Evolutionary conservation across 2,797 vertebrate species (phyloP), one percentile per base, ranked within the genome.

Genomic region (Hafferia zeledoni): DNA sequence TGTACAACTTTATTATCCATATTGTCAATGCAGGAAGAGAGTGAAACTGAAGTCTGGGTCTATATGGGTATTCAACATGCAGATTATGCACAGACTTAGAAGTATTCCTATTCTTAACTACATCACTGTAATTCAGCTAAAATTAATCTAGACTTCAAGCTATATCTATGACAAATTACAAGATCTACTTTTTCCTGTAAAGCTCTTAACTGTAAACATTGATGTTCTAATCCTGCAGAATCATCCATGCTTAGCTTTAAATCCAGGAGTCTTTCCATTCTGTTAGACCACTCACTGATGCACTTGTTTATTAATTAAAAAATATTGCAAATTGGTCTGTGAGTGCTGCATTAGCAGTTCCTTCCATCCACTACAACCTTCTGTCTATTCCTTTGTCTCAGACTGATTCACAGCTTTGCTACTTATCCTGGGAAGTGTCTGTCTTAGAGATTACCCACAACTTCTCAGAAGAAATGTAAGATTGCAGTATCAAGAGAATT

Each of bases 241-340:
- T 92, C 83, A 94, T 72, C 60, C 41, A n/a, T 5, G n/a, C 49
- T 87, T 63, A 92, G 56, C 70, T 87, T 87, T 77, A 93, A 90
- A 93, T 67, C 70, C 39, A 52, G 28, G 5, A 77, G 13, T 39
- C 85, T 67, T 81, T 83, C 75, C 55, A 83, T 56, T 87, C 57
- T 22, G 61, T 68, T 80, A 89, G 46, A 80, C 65, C 86, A 69
- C 46, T 86, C 46, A 69, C 22, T 72, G 31, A 92, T 63, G 27
- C 27, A 44, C 17, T 72, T 91, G 37, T 84, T 84, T 60, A 81
- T 39, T 70, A 83, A 52, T 37, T 50, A 25, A 80, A 72, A 60
- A 86, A 88, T 30, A 87, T 60, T 57, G 24, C 17, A 74, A 49
- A 83, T 10, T 83, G 30, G 49, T 83, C 39, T 31, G 11, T 59